Conservation (phyloP, 2,113 vertebrate species). For the Tachysurus fulvidraco region DNA sequence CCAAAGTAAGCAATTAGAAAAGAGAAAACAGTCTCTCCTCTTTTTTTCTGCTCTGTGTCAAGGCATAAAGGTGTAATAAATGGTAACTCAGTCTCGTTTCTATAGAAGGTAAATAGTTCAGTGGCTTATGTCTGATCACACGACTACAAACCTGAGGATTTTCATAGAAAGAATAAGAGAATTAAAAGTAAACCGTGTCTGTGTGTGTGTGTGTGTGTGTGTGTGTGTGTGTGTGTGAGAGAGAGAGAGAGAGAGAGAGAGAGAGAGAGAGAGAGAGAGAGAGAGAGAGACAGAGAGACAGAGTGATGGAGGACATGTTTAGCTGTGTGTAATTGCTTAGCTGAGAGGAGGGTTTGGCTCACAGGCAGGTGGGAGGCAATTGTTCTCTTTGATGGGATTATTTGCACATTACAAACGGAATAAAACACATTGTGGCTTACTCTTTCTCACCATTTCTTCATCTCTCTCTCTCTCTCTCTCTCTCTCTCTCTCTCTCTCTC, state of each 20-base stretch:
- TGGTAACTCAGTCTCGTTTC: not conserved
- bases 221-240: not conserved
- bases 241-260: not conserved
- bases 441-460: constrained; percentile 67
- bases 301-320: not conserved
- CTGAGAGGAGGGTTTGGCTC: constrained; percentile 13
- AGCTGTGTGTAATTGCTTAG: constrained; percentile 27
- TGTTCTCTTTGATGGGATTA: constrained; percentile 79
- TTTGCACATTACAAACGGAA: constrained; percentile 74
- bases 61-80: not conserved
- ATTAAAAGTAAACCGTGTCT: not conserved
- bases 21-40: not conserved
- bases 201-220: constrained; percentile 12
- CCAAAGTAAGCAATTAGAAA: not conserved
- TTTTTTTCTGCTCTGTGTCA: not conserved
- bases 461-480: constrained; percentile 56
- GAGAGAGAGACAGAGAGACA: not conserved
- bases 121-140: not conserved
- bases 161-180: not conserved
- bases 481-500: constrained; percentile 64
- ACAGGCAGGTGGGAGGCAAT: constrained; percentile 67
- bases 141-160: not conserved
- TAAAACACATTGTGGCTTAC: constrained; percentile 68
- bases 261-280: not conserved
- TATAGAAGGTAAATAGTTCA: not conserved